Evolutionary conservation across 2,797 vertebrate genomes (phyloP).

Genomic region (Ctenosaura bakeri): DNA sequence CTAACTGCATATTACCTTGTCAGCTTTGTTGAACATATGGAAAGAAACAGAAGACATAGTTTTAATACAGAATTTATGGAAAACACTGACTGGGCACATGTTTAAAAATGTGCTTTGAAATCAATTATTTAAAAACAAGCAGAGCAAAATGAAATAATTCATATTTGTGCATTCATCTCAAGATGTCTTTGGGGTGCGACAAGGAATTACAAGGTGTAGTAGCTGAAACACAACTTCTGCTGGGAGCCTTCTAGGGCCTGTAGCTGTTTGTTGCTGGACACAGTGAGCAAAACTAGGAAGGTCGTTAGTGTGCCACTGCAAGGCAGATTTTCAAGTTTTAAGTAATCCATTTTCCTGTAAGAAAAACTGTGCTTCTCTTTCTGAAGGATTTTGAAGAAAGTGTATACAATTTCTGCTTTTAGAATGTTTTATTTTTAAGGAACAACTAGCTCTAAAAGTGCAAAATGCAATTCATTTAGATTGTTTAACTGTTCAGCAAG

Average conservation of each 20-base stretch:
- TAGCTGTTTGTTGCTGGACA: not conserved
- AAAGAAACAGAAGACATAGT: not conserved
- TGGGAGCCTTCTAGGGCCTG: not conserved
- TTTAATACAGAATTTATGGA: not conserved
- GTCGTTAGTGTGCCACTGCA: not conserved
- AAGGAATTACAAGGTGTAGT: not conserved
- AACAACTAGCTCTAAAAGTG: not conserved
- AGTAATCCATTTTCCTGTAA: not conserved
- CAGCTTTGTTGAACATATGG: not conserved
- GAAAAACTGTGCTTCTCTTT: not conserved
- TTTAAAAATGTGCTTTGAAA: not conserved
- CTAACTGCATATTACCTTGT: not conserved
- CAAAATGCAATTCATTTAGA: not conserved
- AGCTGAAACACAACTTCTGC: not conserved
- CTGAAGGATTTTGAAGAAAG: not conserved
- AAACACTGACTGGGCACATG: not conserved
- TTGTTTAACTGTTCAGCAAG: not conserved
- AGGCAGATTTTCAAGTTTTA: not conserved
- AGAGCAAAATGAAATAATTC: not conserved
- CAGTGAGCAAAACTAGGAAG: not conserved
- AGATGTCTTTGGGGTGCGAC: too few relatives aligned
- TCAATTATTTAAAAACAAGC: not conserved
- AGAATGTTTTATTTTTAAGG: constrained; percentile 7
- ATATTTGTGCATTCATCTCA: not conserved
- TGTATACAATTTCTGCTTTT: not conserved